Base-by-base conservation (phyloP, 2,888 invertebrate genomes). In the Steinernema hermaphroditum region DNA sequence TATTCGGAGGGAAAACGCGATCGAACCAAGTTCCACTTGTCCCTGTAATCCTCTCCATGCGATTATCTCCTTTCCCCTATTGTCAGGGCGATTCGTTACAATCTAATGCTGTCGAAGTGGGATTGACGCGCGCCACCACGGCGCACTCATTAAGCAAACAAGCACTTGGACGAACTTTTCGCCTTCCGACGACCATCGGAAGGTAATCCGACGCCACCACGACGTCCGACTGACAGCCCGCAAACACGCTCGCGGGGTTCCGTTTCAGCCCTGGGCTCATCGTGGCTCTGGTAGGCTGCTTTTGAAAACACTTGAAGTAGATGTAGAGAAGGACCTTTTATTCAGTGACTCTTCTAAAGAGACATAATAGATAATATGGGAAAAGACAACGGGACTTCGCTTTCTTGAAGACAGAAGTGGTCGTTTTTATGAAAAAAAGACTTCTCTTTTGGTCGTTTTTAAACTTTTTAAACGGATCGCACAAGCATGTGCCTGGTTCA, bases 191-290 rank as follows among this genome's bases (percentile, higher is more conserved):
- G 62, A 16, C 27, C 62, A 9, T 62, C 32, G 34, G 62, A 32
- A 62, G 62, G 62, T 29, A 29, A 62, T 24, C 34, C 62, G 62
- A 62, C 62, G 32, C 62, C 34, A 22, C 6, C 32, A 16, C 22
- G 62, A 62, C 62, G 62, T 62, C 62, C 62, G 62, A 27, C 29
- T 62, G 62, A 62, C 62, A 62, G 62, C 29, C 22, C 12, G 62
- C 62, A 62, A 62, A 62, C 62, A 62, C 32, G 29, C 24, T 22
- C 50, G 2, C 22, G 24, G 50, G 24, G 50, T 22, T 50, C 50
- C 50, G 24, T 37, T 37, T 4, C 37, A 37, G n/a, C n/a, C n/a
- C 37, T 37, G 37, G 37, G 37, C 4, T 4, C 37, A n/a, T n/a
- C n/a, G n/a, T n/a, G n/a, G 37, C 37, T 12, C 37, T 37, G 37